Conservation (phyloP, 2,888 invertebrate genomes). For the Tetranychus piercei region DNA sequence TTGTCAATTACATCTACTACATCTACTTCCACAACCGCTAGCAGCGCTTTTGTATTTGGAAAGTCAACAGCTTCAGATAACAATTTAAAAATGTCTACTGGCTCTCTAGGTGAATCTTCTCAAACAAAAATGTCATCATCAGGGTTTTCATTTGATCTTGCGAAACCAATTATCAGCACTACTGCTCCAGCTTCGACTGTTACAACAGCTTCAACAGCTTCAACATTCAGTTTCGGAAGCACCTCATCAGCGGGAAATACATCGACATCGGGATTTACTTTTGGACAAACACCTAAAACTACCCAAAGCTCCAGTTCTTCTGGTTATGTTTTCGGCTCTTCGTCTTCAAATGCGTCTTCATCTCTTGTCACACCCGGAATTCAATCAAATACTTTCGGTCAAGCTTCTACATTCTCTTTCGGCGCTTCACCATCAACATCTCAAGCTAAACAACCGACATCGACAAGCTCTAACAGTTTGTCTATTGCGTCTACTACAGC, state of each 20-base stretch:
- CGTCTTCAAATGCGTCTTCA: background rate
- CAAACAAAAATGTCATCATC: background rate
- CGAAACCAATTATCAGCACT: background rate
- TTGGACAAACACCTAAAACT: background rate
- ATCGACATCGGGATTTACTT: background rate
- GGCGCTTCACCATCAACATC: constrained; percentile 23
- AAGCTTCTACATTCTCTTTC: constrained; percentile 36
- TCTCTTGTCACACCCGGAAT: background rate
- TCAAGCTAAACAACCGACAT: constrained; percentile 23
- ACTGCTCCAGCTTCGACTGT: background rate
- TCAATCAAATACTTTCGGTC: background rate
- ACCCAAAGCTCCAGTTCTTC: constrained; percentile 29
- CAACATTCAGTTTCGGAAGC: background rate
- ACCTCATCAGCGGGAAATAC: background rate
- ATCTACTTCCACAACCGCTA: background rate
- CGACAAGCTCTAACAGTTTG: background rate
- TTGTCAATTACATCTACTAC: background rate
- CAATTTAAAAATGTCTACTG: too few species aligned
- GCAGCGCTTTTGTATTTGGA: too few species aligned
- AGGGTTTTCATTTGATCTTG: background rate
- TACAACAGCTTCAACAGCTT: background rate
- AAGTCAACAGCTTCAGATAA: too few species aligned
- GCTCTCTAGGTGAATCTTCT: too few species aligned
- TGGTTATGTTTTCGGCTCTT: constrained; percentile 30
- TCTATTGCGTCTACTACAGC: background rate